A percentile compares a stretch with the other conserved stretches of the same genome.
Conservation (phyloP, 1,140 invertebrate species). For the Lysiphlebus fabarum region DNA sequence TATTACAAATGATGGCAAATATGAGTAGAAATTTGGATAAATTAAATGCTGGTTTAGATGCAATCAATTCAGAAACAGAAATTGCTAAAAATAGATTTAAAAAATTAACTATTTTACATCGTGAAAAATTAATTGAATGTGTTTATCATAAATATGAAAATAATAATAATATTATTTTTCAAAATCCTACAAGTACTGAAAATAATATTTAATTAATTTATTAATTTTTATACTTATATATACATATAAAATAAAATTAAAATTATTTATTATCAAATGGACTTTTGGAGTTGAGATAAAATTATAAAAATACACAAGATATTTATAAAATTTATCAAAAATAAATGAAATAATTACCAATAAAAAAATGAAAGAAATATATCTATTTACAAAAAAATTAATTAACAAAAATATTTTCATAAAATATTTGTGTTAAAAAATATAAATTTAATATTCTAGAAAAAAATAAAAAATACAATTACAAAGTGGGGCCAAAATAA, state of each 20-base stretch:
- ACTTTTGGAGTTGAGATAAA: background rate
- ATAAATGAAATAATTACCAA: too few relatives aligned
- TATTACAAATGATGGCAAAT: slow-evolving; percentile 43
- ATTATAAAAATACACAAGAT: too few relatives aligned
- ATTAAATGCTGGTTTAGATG: slow-evolving; percentile 38
- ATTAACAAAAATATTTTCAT: too few relatives aligned
- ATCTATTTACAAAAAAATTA: too few relatives aligned
- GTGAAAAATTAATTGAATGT: slow-evolving; percentile 40
- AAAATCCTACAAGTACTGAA: background rate
- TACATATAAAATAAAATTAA: too few relatives aligned
- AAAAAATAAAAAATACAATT: too few relatives aligned
- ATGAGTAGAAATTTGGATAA: slow-evolving; percentile 43
- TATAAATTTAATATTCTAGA: too few relatives aligned
- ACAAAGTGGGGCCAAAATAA: too few relatives aligned
- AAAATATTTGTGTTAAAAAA: too few relatives aligned
- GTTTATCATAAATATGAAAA: slow-evolving; percentile 28
- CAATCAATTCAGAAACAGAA: slow-evolving; percentile 36
- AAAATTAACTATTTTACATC: slow-evolving; percentile 35
- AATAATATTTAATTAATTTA: background rate
- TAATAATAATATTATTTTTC: background rate
- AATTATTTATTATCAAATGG: background rate
- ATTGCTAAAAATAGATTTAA: slow-evolving; percentile 33
- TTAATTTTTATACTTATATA: background rate
- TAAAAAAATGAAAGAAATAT: too few relatives aligned
- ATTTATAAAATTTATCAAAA: too few relatives aligned